phyloP scores from a whole-genome alignment of 2,797 vertebrate genomes.

The Halcyon smyrnensis region DNA sequence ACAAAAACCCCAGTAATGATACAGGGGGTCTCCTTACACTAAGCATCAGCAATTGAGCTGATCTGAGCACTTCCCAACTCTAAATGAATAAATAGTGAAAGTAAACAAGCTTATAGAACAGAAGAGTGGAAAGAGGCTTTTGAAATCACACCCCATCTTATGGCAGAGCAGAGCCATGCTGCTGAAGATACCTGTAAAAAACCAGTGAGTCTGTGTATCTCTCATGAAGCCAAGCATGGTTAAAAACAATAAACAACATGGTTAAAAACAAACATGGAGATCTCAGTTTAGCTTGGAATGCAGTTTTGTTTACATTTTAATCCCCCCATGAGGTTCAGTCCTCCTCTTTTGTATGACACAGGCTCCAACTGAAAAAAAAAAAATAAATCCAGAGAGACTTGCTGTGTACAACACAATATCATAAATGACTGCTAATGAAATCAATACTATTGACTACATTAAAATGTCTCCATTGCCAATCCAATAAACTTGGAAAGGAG shows the following conservation, averaged over 20 bases:
- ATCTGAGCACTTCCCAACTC: background rate
- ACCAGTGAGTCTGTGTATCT: background rate
- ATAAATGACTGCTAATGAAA: slow-evolving; percentile 15
- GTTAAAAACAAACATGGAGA: background rate
- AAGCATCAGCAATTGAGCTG: background rate
- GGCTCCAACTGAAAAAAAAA: background rate
- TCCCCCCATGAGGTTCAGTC: background rate
- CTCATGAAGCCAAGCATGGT: background rate
- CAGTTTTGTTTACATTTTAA: background rate
- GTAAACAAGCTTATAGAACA: background rate
- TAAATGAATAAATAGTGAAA: background rate
- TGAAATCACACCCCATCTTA: background rate
- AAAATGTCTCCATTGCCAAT: background rate
- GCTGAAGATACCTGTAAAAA: background rate
- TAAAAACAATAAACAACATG: background rate
- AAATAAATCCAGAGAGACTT: background rate
- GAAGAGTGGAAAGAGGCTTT: background rate
- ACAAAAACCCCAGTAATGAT: background rate
- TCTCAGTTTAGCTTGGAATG: background rate
- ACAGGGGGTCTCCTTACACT: background rate
- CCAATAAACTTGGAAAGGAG: background rate
- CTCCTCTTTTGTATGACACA: background rate
- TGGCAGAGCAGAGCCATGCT: background rate
- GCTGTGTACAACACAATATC: background rate
- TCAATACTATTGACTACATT: background rate